phyloP scores from a whole-genome alignment of 2,888 invertebrate genomes.

The Sepiola atlantica region DNA sequence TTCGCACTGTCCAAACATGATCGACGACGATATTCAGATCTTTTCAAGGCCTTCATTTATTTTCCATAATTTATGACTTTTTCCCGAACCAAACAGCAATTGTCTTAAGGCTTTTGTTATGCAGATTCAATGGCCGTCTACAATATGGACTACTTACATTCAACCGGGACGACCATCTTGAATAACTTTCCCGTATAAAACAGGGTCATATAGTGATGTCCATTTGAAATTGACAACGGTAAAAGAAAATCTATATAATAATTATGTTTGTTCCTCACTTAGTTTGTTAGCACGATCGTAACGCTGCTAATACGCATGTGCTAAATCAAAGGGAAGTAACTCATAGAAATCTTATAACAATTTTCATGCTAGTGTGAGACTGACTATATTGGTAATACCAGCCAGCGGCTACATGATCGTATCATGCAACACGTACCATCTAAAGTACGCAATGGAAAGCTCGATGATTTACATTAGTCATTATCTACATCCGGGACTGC shows the following conservation, averaged over 20 bases:
- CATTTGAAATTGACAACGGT: not conserved
- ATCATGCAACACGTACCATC: too few relatives aligned
- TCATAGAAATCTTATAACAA: too few relatives aligned
- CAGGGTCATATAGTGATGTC: not conserved
- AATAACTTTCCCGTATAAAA: not conserved
- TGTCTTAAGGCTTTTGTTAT: not conserved
- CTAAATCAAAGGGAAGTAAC: not conserved
- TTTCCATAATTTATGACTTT: not conserved
- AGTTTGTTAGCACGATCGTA: not conserved
- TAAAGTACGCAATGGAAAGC: too few relatives aligned
- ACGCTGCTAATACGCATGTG: not conserved
- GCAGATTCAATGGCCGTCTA: not conserved
- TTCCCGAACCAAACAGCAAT: not conserved
- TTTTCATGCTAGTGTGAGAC: too few relatives aligned
- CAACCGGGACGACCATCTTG: not conserved
- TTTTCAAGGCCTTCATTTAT: not conserved
- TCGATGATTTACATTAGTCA: too few relatives aligned
- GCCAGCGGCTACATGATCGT: too few relatives aligned
- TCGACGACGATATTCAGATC: not conserved
- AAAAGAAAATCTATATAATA: too few relatives aligned
- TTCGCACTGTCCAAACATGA: not conserved
- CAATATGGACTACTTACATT: not conserved
- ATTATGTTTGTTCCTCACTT: too few relatives aligned
- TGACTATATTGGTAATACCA: too few relatives aligned
- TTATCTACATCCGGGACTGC: too few relatives aligned